Evolutionary conservation across 2,797 vertebrate genomes (phyloP), one percentile per base, ranked within the genome.

Genomic region (Siniperca obscura): DNA sequence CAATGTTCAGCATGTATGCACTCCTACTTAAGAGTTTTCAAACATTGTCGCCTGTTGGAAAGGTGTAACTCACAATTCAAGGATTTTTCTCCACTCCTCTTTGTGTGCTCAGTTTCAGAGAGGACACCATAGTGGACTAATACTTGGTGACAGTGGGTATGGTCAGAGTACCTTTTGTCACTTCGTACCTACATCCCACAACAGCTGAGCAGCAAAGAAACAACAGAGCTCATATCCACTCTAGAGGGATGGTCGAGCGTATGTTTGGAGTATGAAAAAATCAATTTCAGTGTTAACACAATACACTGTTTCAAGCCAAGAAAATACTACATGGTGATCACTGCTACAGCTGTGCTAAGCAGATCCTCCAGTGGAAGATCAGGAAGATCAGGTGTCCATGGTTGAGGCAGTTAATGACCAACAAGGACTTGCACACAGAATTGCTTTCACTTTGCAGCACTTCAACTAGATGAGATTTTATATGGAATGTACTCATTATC

Each of bases 21-120:
- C 60, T 38, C 34, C 34, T 19, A 40, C 13, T 62, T 38, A 12
- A 4, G 11, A 44, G 11, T 59, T 44, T 42, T 4, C 12, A 13
- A 61, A 62, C 17, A 62, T 61, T 21, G 36, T 6, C n/a, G 8
- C 34, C 34, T 9, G 36, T 13, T 13, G 21, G 9, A 73, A 69
- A 56, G 27, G 27, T 40, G 80, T 44, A 72, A 66, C 57, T 38
- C 42, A 56, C 13, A 17, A 6, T 38, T 74, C 46, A 66, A 74
- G n/a, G 50, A 8, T 68, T 71, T 59, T 7, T 44, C 68, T 25
- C 4, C 56, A 46, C 59, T 71, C 34, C 17, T 78, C 38, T 46
- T 56, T 64, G 68, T 67, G 21, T 57, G 0, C 60, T 59, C 40
- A 71, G 44, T 40, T 74, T 48, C 11, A 60, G 56, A 61, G 40